Evolutionary conservation across 2,113 vertebrate species (phyloP), one percentile per base, ranked within the genome.

Genomic region (Lycocorax pyrrhopterus): DNA sequence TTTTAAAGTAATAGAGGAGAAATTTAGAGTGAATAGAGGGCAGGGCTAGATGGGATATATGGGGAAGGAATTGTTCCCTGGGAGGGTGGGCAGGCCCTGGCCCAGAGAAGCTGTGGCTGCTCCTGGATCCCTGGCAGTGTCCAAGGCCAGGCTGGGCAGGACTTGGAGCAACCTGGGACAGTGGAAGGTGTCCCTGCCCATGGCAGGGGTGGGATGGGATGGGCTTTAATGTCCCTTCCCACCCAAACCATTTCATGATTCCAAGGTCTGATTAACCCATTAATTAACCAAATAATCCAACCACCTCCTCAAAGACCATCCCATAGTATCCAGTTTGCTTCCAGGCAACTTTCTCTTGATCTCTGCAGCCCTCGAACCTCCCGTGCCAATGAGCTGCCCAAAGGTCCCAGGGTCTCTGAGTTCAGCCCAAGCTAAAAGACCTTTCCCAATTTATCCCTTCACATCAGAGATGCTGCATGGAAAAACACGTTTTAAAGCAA

Each of bases 171-270:
- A 0, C 37, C 23, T 89, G 69, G 69, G 46, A 4, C 0, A 1
- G 53, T 21, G 46, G 53, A 0, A 82, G 11, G 4, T n/a, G 53
- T 59, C 33, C 27, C 60, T 52, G 46, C 6, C 17, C 27, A 6
- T 15, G 39, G 39, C 46, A 60, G 32, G 13, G 26, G 11, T 14
- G 23, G 19, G 0, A 20, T 1, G 0, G 4, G 13, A 10, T 60
- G 46, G 1, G 0, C 0, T 68, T 53, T n/a, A 7, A 27, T 7
- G 25, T 41, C n/a, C 23, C 25, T 83, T 68, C 62, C 37, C 3
- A 41, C 11, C 20, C 30, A 22, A 83, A 2, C 14, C 55, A 21
- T 39, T 74, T 44, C 18, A 11, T 4, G 29, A 52, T 37, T 55
- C 58, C 29, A 23, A 75, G 16, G 49, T 13, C 58, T 84, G 72